These are phyloP conservation scores for Helicoverpa armigera DNA, from an alignment of 1,140 invertebrate genomes.

Conservation along the genomic window DNA sequence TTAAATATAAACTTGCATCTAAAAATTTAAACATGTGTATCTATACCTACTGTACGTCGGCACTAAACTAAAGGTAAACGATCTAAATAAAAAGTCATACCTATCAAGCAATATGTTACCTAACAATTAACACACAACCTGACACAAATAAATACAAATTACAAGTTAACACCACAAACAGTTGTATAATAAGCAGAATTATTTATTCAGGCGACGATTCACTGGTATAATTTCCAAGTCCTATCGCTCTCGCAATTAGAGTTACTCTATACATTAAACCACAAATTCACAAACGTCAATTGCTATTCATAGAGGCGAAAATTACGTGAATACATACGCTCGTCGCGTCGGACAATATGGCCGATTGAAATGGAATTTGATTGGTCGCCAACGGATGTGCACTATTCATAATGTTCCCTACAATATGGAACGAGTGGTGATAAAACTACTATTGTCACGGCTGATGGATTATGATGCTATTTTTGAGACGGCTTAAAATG, in stretches of 20 bases:
- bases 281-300: not conserved
- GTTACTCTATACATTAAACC: not conserved
- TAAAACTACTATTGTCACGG: not conserved
- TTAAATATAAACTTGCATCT: too few relatives aligned
- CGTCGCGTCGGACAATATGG: slow-evolving; percentile 1
- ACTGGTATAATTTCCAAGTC: not conserved
- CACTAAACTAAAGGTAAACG: too few relatives aligned
- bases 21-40: too few relatives aligned
- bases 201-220: not conserved
- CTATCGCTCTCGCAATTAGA: not conserved
- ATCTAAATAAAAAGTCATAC: too few relatives aligned
- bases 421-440: not conserved
- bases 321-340: slow-evolving; percentile 15
- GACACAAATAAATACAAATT: not conserved
- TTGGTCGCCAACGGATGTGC: slow-evolving; percentile 31
- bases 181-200: slow-evolving; percentile 7
- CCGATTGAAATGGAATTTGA: slow-evolving; percentile 31
- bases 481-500: not conserved
- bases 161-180: not conserved
- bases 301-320: slow-evolving; percentile 16
- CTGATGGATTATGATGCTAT: slow-evolving; percentile 2
- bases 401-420: slow-evolving; percentile 23
- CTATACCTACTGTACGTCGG: too few relatives aligned
- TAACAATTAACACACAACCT: too few relatives aligned
- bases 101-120: too few relatives aligned